A percentile compares a stretch with the other conserved stretches of the same genome.
Conservation (phyloP, 2,113 vertebrate genomes). For the Danio rerio region GRCz12tu NC_133197.1:12681001-12681500, state of each 20-base stretch:
- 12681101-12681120: background rate
- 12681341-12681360: background rate
- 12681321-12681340: slow-evolving; percentile 56
- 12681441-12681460: no score
- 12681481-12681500: no score
- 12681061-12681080: background rate
- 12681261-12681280: slow-evolving; percentile 90
- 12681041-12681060: slow-evolving; percentile 16
- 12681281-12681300: slow-evolving; percentile 76
- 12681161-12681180: background rate
- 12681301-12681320: slow-evolving; percentile 61
- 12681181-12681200: slow-evolving; percentile 90
- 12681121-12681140: background rate
- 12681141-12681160: background rate
- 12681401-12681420: no score
- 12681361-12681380: background rate
- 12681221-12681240: slow-evolving; percentile 89
- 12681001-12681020: slow-evolving; percentile 28
- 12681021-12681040: slow-evolving; percentile 11
- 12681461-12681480: no score
- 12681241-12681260: slow-evolving; percentile 91
- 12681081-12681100: background rate
- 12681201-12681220: slow-evolving; percentile 94
- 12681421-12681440: no score
- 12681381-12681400: background rate